Base-by-base conservation (phyloP, 2,888 invertebrate genomes). In the Caenorhabditis virilis region DNA sequence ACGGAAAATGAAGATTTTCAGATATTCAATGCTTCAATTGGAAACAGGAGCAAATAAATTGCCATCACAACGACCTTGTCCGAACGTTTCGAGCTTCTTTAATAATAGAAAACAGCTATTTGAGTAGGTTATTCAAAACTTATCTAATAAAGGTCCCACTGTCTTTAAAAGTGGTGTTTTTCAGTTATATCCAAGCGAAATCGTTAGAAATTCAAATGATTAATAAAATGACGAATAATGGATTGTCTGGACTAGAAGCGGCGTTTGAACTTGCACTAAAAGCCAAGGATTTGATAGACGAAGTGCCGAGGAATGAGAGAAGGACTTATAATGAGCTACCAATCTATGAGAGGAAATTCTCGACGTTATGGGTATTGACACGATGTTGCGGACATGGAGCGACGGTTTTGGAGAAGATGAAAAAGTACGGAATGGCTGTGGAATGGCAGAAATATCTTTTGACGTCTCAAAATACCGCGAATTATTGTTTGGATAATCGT, bases 281-380 rank as follows among this genome's bases (percentile, higher is more conserved):
- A 6, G 57, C 63, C 1, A 53, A 49, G 33, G 57, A 57, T 11
- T 39, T 49, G 20, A 45, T 63, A 1, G 57, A 53, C 4, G 45
- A 42, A 9, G 43, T 51, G 33, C 26, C 41, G 5, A 38, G 22
- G 0, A 41, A 33, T 2, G 25, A 50, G 7, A 62, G 56, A 39
- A 23, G 13, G 7, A 23, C 22, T 23, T 13, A 5, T 13, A 7
- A 18, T 23, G 15, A 38, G 2, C 84, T 85, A 78, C 88, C 89
- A 0, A 66, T 76, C 0, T 89, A 88, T 85, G 83, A 89, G 20
- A 85, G 88, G 6, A 84, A 86, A 26, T 90, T 86, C 80, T 88
- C 89, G 0, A 87, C 88, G 0, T 85, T 87, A 0, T 85, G 85
- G 55, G 83, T 86, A 3, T 83, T 85, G 52, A 76, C 83, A 2